Base-by-base conservation (phyloP, 1,140 invertebrate genomes). In the Marisa cornuarietis region DNA sequence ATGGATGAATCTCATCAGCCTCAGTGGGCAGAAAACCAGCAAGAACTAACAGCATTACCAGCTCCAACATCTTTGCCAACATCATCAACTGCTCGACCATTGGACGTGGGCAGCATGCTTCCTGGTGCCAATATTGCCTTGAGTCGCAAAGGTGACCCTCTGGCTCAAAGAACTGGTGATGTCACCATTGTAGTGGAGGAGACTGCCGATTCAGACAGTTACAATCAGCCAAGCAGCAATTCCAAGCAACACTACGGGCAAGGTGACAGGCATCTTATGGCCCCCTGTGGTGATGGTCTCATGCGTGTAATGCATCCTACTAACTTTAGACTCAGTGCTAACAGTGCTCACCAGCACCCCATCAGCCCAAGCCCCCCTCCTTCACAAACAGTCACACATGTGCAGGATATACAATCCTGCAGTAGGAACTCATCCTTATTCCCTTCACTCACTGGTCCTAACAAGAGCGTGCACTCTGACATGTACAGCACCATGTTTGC, bases 401-500 rank as follows among this genome's bases (percentile, higher is more conserved):
- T 49, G 77, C 73, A 75, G 73, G 81, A 79, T 31, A 65, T 31
- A 14, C 20, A 49, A 42, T 22, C 71, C 58, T 68, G 22, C 18
- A 18, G 18, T 26, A 42, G 54, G 11, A 8, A 18, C 54, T 58
- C 16, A 18, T 58, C 54, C 54, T 26, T 26, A 13, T 26, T 49
- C 63, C 75, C 42, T 22, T 24, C 76, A 62, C 49, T 49, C 7
- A 68, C 24, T 8, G 49, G 63, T n/a, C 65, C 76, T n/a, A 77
- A 22, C 22, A 85, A 86, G 75, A 86, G 84, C 81, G 83, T 89
- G n/a, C 88, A 90, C 79, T 86, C 85, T 31, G 89, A 90, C 76
- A 83, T 89, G 62, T 90, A 90, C 83, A 87, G 83, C 82, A 90
- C 88, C 18, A 85, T 85, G 58, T 90, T 90, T 81, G 88, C 89